Percentiles rank a stretch among this genome's conserved stretches.
Conservation (phyloP, 2,113 vertebrate species). For the Oplegnathus fasciatus region DNA sequence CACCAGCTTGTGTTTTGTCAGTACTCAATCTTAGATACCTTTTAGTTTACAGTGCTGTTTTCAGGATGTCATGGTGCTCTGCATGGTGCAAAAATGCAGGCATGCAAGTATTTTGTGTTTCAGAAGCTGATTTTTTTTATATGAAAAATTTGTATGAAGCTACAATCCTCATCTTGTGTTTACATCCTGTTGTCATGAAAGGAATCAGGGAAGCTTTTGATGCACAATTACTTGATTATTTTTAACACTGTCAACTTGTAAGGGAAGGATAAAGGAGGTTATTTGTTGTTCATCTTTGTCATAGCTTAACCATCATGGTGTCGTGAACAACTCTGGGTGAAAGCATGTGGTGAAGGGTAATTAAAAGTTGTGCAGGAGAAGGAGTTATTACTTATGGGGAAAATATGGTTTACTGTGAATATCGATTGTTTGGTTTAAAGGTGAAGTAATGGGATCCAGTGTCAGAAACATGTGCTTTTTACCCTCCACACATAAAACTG, state of each 20-base stretch:
- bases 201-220: constrained; percentile 40
- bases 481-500: neutral
- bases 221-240: neutral
- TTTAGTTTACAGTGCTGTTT: constrained; percentile 28
- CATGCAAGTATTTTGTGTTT: neutral
- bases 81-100: neutral
- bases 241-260: neutral
- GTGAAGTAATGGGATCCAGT: neutral
- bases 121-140: neutral
- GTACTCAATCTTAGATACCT: constrained; percentile 14
- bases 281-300: neutral
- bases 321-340: neutral
- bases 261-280: neutral
- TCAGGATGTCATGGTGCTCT: constrained; percentile 8
- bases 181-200: constrained; percentile 32
- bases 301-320: neutral
- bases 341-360: neutral
- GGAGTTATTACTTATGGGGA: neutral
- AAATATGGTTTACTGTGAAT: constrained; percentile 7
- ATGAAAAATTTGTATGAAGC: constrained; percentile 8
- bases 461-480: constrained; percentile 7
- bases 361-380: neutral
- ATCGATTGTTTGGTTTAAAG: constrained; percentile 1
- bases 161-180: constrained; percentile 32
- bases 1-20: neutral